Percentiles rank a stretch among this genome's conserved stretches.
These are phyloP conservation scores for Cinclus mexicanus DNA, from an alignment of 2,113 vertebrate genomes.

Conservation along the genomic window DNA sequence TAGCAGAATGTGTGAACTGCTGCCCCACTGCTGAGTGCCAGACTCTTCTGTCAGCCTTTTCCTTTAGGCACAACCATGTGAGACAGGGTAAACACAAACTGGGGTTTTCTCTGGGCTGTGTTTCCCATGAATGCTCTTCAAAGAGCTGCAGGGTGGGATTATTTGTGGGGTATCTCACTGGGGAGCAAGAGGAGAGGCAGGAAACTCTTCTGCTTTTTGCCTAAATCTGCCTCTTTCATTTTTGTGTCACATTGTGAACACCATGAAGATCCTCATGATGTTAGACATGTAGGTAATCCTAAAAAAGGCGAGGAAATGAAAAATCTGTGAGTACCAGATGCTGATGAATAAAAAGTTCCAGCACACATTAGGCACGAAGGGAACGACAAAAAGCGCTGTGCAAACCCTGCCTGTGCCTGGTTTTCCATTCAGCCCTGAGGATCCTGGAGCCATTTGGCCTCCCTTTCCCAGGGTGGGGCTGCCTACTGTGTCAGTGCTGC, in stretches of 20 bases:
- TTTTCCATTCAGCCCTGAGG: neutral
- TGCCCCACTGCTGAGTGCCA: neutral
- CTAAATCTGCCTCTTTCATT: neutral
- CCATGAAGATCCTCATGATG: neutral
- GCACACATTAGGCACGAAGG: fast-evolving
- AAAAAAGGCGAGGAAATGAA: neutral
- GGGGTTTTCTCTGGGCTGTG: neutral
- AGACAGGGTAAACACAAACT: neutral
- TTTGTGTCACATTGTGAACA: neutral
- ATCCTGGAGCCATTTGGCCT: neutral
- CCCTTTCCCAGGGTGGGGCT: neutral
- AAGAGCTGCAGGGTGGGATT: neutral
- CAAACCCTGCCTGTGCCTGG: neutral
- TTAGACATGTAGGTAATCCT: fast-evolving
- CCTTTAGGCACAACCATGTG: neutral
- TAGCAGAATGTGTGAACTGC: neutral
- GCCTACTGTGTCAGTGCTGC: slow-evolving; percentile 15
- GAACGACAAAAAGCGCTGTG: fast-evolving
- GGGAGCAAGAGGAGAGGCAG: neutral
- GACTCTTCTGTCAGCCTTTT: neutral
- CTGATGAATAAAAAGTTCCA: neutral
- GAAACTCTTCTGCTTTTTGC: neutral
- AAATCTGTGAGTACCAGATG: neutral
- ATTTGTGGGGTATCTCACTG: neutral
- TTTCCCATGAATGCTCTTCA: neutral